Conservation (phyloP, 2,888 invertebrate genomes). For the Schizotus pectinicornis region DNA sequence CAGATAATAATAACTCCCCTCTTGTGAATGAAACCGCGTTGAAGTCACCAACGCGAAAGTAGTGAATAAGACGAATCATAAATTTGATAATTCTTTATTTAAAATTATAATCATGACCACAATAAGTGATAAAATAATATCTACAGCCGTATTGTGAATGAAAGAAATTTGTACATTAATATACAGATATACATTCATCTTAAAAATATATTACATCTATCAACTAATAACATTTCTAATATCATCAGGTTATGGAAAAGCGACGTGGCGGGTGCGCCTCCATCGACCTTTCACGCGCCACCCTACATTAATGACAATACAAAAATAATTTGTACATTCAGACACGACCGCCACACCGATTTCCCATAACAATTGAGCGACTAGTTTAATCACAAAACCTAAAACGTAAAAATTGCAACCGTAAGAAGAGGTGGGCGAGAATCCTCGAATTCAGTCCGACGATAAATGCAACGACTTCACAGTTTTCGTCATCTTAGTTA, state of each 20-base stretch:
- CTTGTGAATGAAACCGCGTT: background rate
- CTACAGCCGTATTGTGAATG: slow-evolving; percentile 46
- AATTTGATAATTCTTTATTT: slow-evolving; percentile 15
- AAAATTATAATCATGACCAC: slow-evolving; percentile 34
- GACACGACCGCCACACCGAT: slow-evolving; percentile 20
- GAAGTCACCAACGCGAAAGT: too few relatives aligned
- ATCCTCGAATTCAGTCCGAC: slow-evolving; percentile 22
- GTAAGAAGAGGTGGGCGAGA: slow-evolving; percentile 33
- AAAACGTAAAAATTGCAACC: slow-evolving; percentile 46
- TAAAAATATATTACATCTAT: slow-evolving; percentile 40
- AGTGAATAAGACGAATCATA: background rate
- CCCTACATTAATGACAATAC: slow-evolving; percentile 26
- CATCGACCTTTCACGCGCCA: slow-evolving; percentile 23
- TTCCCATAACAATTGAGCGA: slow-evolving; percentile 49
- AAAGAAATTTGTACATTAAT: slow-evolving; percentile 54
- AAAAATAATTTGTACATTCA: slow-evolving; percentile 41
- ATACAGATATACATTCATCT: slow-evolving; percentile 48
- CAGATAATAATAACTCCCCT: background rate
- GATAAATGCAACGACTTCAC: slow-evolving; percentile 27
- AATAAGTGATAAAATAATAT: slow-evolving; percentile 36
- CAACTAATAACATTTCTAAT: slow-evolving; percentile 40
- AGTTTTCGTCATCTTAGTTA: slow-evolving; percentile 9
- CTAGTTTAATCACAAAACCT: slow-evolving; percentile 58
- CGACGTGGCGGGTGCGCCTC: slow-evolving; percentile 8
- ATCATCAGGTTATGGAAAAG: slow-evolving; percentile 31